These are phyloP conservation scores for Phaedon cochleariae DNA, from an alignment of 2,888 invertebrate species.

Conservation along the genomic window DNA sequence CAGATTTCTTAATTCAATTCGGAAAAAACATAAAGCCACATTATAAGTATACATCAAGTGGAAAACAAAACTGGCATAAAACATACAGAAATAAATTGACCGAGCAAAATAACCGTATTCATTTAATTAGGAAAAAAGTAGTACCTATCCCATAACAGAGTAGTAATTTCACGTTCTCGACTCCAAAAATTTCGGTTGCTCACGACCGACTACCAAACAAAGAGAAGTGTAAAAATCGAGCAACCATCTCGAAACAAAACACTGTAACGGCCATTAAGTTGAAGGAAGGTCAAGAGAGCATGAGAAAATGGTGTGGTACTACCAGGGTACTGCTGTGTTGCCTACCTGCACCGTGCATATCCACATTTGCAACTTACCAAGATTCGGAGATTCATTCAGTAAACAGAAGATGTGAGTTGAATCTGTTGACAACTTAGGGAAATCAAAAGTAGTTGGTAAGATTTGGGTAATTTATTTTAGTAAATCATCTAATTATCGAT, in stretches of 20 bases:
- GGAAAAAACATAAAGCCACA: too few species aligned
- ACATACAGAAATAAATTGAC: too few species aligned
- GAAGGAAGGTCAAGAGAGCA: slow-evolving; percentile 42
- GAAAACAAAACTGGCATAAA: neutral
- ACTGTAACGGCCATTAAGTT: slow-evolving; percentile 37
- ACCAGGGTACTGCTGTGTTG: neutral
- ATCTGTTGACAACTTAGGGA: too few species aligned
- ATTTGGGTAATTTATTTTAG: too few species aligned
- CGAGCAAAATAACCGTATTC: neutral
- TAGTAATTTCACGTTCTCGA: slow-evolving; percentile 7
- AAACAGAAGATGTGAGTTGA: too few species aligned
- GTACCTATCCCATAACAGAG: neutral
- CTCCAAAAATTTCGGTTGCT: slow-evolving; percentile 1
- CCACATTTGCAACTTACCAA: too few species aligned
- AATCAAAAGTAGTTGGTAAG: too few species aligned
- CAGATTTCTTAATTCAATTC: too few species aligned
- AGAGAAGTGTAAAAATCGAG: slow-evolving; percentile 35
- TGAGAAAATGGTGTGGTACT: slow-evolving; percentile 29
- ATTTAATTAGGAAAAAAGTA: neutral
- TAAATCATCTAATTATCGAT: too few species aligned
- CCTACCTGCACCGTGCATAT: neutral
- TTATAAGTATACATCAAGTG: too few species aligned
- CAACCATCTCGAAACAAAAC: slow-evolving; percentile 33
- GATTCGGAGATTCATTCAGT: too few species aligned
- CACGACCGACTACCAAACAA: slow-evolving; percentile 18